Conservation (phyloP, 1,140 invertebrate species). For the Drosophila lowei region DNA sequence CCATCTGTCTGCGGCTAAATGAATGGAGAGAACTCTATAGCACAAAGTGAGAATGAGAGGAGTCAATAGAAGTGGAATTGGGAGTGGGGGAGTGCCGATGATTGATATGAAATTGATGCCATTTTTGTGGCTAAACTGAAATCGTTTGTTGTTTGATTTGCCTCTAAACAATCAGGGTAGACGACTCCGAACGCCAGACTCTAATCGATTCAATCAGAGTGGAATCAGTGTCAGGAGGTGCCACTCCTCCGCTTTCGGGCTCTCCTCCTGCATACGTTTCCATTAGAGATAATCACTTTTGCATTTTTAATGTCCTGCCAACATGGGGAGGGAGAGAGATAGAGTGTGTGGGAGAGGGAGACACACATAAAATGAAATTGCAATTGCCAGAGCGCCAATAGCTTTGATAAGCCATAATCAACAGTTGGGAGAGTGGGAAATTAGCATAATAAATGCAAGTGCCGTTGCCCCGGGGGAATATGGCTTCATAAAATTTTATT, state of each 20-base stretch:
- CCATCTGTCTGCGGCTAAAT: constrained; percentile 61
- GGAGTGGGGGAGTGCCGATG: constrained; percentile 3
- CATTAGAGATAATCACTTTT: constrained; percentile 75
- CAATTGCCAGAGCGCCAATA: constrained; percentile 59
- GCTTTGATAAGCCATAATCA: constrained; percentile 70
- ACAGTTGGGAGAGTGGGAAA: constrained; percentile 37
- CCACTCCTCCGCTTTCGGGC: too few species aligned
- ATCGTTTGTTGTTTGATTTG: constrained; percentile 34
- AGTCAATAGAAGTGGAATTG: background rate
- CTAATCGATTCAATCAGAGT: constrained; percentile 51
- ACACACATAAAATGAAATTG: constrained; percentile 64
- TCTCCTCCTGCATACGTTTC: constrained; percentile 43
- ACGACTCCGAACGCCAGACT: too few species aligned
- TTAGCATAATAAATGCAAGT: constrained; percentile 70
- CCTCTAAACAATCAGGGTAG: too few species aligned
- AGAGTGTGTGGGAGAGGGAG: too few species aligned
- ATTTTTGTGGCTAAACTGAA: constrained; percentile 35
- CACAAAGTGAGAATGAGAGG: too few species aligned
- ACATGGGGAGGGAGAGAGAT: background rate
- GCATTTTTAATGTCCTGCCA: constrained; percentile 61
- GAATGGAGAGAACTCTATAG: background rate
- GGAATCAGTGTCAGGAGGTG: constrained; percentile 7
- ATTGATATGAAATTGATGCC: constrained; percentile 33
- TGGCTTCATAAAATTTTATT: constrained; percentile 72
- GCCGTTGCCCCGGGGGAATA: constrained; percentile 9